Evolutionary conservation across 2,797 vertebrate species (phyloP).

Genomic region (Myotis planiceps): DNA sequence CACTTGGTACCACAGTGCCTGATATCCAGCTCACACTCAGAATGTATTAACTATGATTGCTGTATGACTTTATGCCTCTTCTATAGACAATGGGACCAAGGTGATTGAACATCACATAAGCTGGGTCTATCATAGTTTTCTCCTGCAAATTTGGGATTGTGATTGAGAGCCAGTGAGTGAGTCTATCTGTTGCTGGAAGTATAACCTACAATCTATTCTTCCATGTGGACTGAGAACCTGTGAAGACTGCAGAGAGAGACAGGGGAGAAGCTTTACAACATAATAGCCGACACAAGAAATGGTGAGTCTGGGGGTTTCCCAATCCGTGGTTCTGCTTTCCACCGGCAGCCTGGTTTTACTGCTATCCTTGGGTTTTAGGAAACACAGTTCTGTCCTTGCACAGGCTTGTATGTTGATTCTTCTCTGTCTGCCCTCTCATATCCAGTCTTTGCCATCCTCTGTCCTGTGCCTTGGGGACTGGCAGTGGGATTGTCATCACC

Average conservation of each 20-base stretch:
- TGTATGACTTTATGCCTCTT: background rate
- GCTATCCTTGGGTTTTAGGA: background rate
- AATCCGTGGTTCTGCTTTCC: background rate
- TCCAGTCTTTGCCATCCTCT: background rate
- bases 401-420: background rate
- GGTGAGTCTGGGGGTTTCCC: too few species aligned
- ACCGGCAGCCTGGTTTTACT: background rate
- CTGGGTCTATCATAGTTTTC: background rate
- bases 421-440: background rate
- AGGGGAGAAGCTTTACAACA: background rate
- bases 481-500: background rate
- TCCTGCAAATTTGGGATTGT: background rate
- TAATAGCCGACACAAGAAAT: background rate
- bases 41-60: background rate
- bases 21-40: background rate
- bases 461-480: background rate
- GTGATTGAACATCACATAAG: background rate
- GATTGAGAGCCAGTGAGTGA: background rate
- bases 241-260: background rate
- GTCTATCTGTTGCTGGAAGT: background rate
- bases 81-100: background rate
- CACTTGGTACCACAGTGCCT: background rate
- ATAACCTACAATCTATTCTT: background rate
- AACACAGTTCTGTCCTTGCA: background rate
- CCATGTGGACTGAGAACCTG: background rate